Conservation (phyloP, 2,888 invertebrate genomes). For the Melanchra persicariae region DNA sequence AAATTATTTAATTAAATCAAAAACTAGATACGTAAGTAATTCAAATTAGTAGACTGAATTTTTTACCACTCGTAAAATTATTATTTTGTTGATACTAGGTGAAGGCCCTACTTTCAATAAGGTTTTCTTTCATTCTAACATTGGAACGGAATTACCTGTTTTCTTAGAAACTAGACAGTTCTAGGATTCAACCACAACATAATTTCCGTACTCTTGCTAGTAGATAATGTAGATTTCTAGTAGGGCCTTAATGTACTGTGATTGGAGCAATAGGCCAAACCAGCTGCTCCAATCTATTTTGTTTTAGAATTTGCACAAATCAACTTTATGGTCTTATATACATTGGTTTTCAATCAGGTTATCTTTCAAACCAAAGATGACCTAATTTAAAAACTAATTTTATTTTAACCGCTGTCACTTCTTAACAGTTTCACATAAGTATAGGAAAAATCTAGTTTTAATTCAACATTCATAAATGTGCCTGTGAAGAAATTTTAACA, state of each 20-base stretch:
- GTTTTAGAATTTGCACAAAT: not conserved
- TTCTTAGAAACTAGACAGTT: constrained; percentile 6
- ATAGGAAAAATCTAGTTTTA: constrained; percentile 10
- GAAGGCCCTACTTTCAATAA: constrained; percentile 21
- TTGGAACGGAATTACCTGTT: not conserved
- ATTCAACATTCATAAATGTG: constrained; percentile 27
- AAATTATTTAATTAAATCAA: constrained; percentile 48
- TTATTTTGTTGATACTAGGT: constrained; percentile 4
- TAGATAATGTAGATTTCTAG: not conserved
- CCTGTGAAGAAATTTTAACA: constrained; percentile 34
- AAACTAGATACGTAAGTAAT: constrained; percentile 57
- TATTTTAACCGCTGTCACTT: not conserved
- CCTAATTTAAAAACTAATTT: not conserved
- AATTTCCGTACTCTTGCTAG: not conserved
- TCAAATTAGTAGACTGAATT: constrained; percentile 66
- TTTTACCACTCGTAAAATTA: constrained; percentile 36
- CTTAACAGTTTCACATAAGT: not conserved
- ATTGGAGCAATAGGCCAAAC: constrained; percentile 13
- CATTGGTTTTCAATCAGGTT: not conserved
- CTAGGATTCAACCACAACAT: not conserved
- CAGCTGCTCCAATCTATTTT: not conserved
- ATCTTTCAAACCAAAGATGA: constrained; percentile 3
- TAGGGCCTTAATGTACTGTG: constrained; percentile 17
- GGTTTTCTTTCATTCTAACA: not conserved
- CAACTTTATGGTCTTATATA: not conserved